Evolutionary conservation across 2,113 vertebrate genomes (phyloP).

Genomic region (Paralichthys olivaceus): DNA sequence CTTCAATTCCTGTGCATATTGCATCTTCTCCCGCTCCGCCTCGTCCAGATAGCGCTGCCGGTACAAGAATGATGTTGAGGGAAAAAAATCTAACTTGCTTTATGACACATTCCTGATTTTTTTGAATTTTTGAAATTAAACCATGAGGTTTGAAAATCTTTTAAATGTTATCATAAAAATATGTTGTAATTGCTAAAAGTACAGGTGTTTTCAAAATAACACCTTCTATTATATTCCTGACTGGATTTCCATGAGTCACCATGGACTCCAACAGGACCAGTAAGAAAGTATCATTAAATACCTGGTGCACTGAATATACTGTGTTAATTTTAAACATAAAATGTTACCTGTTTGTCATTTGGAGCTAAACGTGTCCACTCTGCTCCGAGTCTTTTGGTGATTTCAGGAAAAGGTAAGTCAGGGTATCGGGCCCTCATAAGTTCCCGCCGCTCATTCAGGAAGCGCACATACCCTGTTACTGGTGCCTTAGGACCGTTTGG

Average conservation of each 20-base stretch:
- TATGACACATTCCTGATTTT: no score
- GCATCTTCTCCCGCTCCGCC: conserved; percentile 94
- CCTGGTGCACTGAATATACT: background rate
- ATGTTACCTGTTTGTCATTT: conserved; percentile 88
- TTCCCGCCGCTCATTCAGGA: conserved; percentile 93
- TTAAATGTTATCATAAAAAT: no score
- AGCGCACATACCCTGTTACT: conserved; percentile 94
- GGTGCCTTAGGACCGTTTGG: conserved; percentile 98
- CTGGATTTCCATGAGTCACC: background rate
- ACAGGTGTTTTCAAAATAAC: no score
- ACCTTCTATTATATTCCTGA: background rate
- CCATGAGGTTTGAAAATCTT: no score
- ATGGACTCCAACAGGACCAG: background rate
- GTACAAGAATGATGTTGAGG: background rate
- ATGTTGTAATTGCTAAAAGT: no score
- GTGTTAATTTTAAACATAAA: no score
- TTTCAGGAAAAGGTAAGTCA: conserved; percentile 95
- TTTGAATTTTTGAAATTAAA: no score
- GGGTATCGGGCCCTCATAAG: conserved; percentile 93
- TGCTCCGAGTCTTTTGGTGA: conserved; percentile 95
- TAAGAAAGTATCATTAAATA: conserved; percentile 3
- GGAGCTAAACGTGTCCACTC: conserved; percentile 95
- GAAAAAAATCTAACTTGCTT: background rate
- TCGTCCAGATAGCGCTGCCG: conserved; percentile 93
- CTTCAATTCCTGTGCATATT: conserved; percentile 93